Evolutionary conservation across 2,113 vertebrate species (phyloP), one percentile per base, ranked within the genome.

Genomic region (Psilopsiagon aymara): DNA sequence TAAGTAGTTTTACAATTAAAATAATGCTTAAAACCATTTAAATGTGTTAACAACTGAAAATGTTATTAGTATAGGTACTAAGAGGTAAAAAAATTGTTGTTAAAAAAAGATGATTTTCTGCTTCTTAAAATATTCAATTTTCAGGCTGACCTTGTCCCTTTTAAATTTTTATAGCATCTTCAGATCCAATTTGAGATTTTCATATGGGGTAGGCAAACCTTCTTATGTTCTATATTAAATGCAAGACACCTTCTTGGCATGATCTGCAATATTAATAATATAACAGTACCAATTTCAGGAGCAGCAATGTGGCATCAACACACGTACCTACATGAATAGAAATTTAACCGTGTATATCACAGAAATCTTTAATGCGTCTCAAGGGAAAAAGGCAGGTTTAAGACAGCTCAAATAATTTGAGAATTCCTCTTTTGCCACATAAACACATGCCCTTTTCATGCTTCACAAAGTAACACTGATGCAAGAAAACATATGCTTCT

Each of bases 191-290:
- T 94, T 97, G 94, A 97, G 95, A 90, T 88, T 96, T 97, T 97
- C 96, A 91, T 95, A 95, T 23, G 90, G 88, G 84, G 76, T 83
- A 97, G 95, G 96, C 94, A 96, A 98, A 82, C 77, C 96, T 93
- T 97, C 97, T 98, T 79, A 94, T 95, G 95, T 97, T 97, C 96
- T 67, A 7, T 89, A 97, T 96, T 97, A 98, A 98, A 98, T 95
- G 96, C 96, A 81, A 97, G 96, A 92, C 97, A 92, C 79, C 87
- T 95, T 68, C 80, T 59, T 93, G 83, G 82, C 92, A 96, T 52
- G 92, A 96, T 97, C 92, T 95, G 97, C 52, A 94, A 79, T 96
- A 98, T 98, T 96, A 98, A 98, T 98, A 98, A 98, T 98, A 78
- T 82, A 98, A 97, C 94, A 97, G 96, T 73, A 93, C 94, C 97